Base-by-base conservation (phyloP, 37 sponge, comb jelly and placozoan species). In the Aphrocallistes beatrix region DNA sequence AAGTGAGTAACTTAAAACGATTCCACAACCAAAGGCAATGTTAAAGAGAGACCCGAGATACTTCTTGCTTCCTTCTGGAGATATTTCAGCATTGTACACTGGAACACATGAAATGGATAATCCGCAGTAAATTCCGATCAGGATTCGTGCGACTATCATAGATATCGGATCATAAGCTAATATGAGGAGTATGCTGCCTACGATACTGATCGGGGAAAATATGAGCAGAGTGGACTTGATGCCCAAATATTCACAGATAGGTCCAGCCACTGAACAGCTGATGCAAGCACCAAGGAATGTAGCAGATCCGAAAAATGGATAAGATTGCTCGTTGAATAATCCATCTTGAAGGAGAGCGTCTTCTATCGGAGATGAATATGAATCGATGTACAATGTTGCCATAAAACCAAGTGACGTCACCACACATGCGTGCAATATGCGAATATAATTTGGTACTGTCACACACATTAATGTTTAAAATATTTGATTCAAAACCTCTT, bases 291-390 rank as follows among this genome's bases (percentile, higher is more conserved):
- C n/a, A 6, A 60, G 75, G n/a, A 60, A 60, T 3, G 32, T 60
- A 19, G 34, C n/a, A 32, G 75, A 60, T 19, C 10, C 75, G 34
- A 60, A 60, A 6, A 60, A 21, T 19, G 75, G 75, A 30, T 60
- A 60, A 30, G n/a, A 6, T 3, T 60, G 10, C n/a, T 60, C 75
- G 10, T 19, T 60, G 21, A 60, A 60, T 25, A 60, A 25, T 60
- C 75, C n/a, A 8, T 21, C 21, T 30, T 60, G 10, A 19, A 60
- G n/a, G 10, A 60, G n/a, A 32, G 10, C 75, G 75, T 60, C 75
- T 60, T 60, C 75, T 25, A 60, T 60, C n/a, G 75, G 75, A 60
- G 75, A 60, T 60, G 75, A 60, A 60, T 60, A 60, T 19, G 28
- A 21, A 60, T 60, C 75, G 6, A 60, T 60, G 75, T 60, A 60